Evolutionary conservation across 64 coral and sea anemone genomes (phyloP), one percentile per base, ranked within the genome.

Genomic region (Dendronephthya gigantea): DNA sequence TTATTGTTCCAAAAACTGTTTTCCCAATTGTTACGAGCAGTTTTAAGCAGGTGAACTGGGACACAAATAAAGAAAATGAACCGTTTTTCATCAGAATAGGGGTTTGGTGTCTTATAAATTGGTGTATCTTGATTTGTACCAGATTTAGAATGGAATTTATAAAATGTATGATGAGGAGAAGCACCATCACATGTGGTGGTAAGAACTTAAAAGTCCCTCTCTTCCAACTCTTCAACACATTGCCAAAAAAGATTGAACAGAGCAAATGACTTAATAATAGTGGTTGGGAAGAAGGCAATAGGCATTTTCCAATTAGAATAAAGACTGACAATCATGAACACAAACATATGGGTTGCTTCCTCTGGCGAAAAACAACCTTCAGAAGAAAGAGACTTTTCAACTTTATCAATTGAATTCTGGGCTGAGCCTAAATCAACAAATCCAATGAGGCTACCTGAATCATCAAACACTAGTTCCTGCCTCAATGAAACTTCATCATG

Each of bases 241-340:
- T 66, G 6, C 58, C 58, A 66, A 3, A 66, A 66, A n/a, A 66
- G 29, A 66, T 66, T 66, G 22, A 6, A 39, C 2, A 1, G 22
- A n/a, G 84, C 84, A 58, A 36, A 85, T 29, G 86, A 82, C 14
- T 88, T 82, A 29, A 82, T 88, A 6, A 72, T 88, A 22, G 40
- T 88, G 11, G 86, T 82, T 16, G 86, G 87, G 49, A 88, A 88
- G 38, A 83, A 56, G 19, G 87, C 82, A 3, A 85, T 16, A 16
- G 88, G 82, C 88, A 90, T 90, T 74, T 85, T 90, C 82, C 59
- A 84, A 51, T 84, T 59, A 23, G 88, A 90, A 48, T 84, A 90
- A 17, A 90, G 65, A 75, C 88, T 90, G 4, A 89, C 55, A 70
- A 30, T 83, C 88, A 84, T 90, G 49, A 90, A 85, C 30, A 84